Percentiles rank a stretch among this genome's conserved stretches.
Evolutionary conservation across 30 jellyfish, hydroid and myxozoan species (phyloP).

Genomic region (Cassiopea andromeda): DNA sequence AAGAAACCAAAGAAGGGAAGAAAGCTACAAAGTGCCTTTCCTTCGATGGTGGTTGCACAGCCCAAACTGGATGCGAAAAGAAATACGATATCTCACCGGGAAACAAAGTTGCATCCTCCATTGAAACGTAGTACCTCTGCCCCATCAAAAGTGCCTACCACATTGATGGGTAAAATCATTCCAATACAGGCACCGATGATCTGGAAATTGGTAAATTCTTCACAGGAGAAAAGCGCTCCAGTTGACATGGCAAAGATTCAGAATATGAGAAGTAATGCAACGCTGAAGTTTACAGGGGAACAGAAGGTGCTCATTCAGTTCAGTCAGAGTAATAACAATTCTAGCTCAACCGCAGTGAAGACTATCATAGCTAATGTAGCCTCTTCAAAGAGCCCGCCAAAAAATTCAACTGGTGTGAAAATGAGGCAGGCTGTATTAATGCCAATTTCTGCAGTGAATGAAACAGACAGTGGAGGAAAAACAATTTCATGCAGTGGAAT

Average conservation of each 20-base stretch:
- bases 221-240: constrained; percentile 20
- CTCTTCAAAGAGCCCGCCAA: constrained; percentile 51
- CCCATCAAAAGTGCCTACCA: constrained; percentile 26
- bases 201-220: constrained; percentile 68
- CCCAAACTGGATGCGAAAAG: background rate
- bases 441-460: constrained; percentile 44
- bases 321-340: constrained; percentile 36
- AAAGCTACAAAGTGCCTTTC: constrained; percentile 1
- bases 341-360: constrained; percentile 31
- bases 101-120: background rate
- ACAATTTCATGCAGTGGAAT: background rate
- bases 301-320: constrained; percentile 68
- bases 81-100: background rate
- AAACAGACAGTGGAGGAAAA: background rate
- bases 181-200: constrained; percentile 75
- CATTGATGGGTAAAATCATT: constrained; percentile 54
- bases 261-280: constrained; percentile 63
- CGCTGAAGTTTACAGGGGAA: constrained; percentile 69
- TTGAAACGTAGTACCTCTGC: constrained; percentile 37
- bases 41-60: constrained; percentile 15
- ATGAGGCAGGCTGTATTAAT: constrained; percentile 62
- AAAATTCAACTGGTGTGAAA: constrained; percentile 57
- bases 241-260: constrained; percentile 34
- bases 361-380: constrained; percentile 68
- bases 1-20: constrained; percentile 23